Evolutionary conservation across 2,888 invertebrate genomes (phyloP).

Genomic region (Papilio protenor): DNA sequence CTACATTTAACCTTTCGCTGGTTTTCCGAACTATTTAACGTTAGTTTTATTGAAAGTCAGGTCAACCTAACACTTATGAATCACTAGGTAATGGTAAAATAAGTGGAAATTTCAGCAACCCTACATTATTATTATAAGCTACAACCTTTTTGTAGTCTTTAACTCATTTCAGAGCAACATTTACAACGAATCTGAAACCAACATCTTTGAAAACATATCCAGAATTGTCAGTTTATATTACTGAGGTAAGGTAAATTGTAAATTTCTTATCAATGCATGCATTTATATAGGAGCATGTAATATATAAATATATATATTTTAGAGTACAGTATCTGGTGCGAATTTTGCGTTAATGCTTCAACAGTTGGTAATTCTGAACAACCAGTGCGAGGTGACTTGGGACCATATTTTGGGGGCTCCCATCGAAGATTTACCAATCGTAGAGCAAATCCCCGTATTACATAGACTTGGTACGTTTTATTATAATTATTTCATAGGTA

Average conservation of each 20-base stretch:
- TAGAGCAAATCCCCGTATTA: conserved; percentile 92
- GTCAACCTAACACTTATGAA: too few relatives aligned
- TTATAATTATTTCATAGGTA: too few relatives aligned
- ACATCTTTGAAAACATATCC: conserved; percentile 71
- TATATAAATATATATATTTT: conserved; percentile 7
- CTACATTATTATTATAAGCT: background rate
- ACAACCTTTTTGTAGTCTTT: background rate
- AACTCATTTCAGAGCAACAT: conserved; percentile 66
- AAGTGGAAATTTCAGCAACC: too few relatives aligned
- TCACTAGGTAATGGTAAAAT: too few relatives aligned
- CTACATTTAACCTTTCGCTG: too few relatives aligned
- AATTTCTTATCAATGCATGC: background rate
- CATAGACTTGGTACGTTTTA: conserved; percentile 85
- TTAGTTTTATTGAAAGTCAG: too few relatives aligned
- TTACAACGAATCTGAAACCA: conserved; percentile 70
- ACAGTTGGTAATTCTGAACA: conserved; percentile 88
- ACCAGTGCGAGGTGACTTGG: conserved; percentile 89
- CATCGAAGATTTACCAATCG: conserved; percentile 90
- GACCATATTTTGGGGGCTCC: conserved; percentile 89
- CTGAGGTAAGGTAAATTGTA: conserved; percentile 63
- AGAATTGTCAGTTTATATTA: conserved; percentile 71
- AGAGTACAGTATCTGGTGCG: conserved; percentile 85
- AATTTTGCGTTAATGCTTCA: conserved; percentile 87
- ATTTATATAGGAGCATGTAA: too few relatives aligned
- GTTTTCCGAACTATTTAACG: too few relatives aligned